Evolutionary conservation across 2,113 vertebrate genomes (phyloP).

Genomic region (Pungitius pungitius): DNA sequence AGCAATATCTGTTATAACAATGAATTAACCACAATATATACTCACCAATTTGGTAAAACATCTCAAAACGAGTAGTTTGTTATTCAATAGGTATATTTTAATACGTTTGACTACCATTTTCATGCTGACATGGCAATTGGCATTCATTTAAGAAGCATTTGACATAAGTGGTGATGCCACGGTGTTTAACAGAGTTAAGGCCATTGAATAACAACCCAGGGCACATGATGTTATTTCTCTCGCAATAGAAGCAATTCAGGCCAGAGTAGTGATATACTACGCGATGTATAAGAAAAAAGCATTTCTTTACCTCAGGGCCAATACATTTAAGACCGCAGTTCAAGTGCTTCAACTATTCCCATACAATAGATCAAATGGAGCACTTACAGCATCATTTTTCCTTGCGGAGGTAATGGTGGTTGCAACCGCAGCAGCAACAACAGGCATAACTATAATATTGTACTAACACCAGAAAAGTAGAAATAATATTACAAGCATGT

Average conservation of each 20-base stretch:
- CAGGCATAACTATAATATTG: background rate
- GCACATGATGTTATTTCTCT: background rate
- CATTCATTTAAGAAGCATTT: background rate
- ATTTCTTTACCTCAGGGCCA: background rate
- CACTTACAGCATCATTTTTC: background rate
- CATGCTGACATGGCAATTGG: background rate
- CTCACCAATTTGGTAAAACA: background rate
- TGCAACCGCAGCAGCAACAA: no score
- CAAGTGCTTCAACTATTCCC: background rate
- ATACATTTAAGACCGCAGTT: background rate
- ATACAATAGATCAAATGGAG: background rate
- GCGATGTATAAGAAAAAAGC: background rate
- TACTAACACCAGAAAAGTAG: background rate
- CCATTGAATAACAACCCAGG: background rate
- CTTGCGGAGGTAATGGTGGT: background rate
- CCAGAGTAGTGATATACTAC: background rate
- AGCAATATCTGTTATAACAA: background rate
- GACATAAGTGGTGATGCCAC: background rate
- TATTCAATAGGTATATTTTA: background rate
- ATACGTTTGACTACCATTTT: background rate
- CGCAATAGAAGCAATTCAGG: background rate
- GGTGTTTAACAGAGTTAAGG: background rate
- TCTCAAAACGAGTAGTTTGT: background rate
- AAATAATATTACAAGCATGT: background rate
- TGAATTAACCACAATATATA: background rate